These are phyloP conservation scores for Drosophila peninsularis DNA, from an alignment of 2,888 invertebrate genomes.

Conservation along the genomic window DNA sequence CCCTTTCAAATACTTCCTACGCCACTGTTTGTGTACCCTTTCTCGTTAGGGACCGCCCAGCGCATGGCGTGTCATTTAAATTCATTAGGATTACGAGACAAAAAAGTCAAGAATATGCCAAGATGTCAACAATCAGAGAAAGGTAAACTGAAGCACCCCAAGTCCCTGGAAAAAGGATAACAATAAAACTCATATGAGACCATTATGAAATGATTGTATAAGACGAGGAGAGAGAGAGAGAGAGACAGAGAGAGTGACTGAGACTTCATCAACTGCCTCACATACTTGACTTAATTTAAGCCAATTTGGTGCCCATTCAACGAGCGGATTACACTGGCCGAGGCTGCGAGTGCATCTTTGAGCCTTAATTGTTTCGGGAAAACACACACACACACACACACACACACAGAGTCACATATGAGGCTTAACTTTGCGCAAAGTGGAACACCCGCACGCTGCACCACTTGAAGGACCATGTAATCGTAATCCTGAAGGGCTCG, in stretches of 20 bases:
- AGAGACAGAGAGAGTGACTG: background rate
- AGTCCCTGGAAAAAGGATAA: slow-evolving; percentile 63
- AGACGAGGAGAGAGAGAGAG: background rate
- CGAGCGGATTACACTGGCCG: slow-evolving; percentile 55
- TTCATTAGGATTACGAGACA: slow-evolving; percentile 84
- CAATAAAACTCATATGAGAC: slow-evolving; percentile 69
- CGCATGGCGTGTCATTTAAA: slow-evolving; percentile 76
- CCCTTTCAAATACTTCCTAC: slow-evolving; percentile 1
- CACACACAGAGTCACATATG: slow-evolving; percentile 40
- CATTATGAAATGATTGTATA: slow-evolving; percentile 57
- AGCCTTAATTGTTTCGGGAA: slow-evolving; percentile 65
- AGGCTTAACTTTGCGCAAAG: slow-evolving; percentile 60
- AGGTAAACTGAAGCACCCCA: slow-evolving; percentile 45
- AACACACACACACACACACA: slow-evolving; percentile 34
- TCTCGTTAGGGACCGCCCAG: slow-evolving; percentile 30
- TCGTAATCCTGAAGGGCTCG: slow-evolving; percentile 59
- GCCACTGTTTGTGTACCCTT: slow-evolving; percentile 41
- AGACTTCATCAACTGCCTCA: slow-evolving; percentile 26
- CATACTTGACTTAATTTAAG: slow-evolving; percentile 85
- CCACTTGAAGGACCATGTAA: slow-evolving; percentile 62
- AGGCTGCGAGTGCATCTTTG: slow-evolving; percentile 53
- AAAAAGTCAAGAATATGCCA: slow-evolving; percentile 74
- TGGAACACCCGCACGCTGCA: slow-evolving; percentile 74
- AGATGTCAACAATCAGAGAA: slow-evolving; percentile 56
- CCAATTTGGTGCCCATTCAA: slow-evolving; percentile 82